Base-by-base conservation (phyloP, 2,113 vertebrate species). In the Anguilla japonica region DNA sequence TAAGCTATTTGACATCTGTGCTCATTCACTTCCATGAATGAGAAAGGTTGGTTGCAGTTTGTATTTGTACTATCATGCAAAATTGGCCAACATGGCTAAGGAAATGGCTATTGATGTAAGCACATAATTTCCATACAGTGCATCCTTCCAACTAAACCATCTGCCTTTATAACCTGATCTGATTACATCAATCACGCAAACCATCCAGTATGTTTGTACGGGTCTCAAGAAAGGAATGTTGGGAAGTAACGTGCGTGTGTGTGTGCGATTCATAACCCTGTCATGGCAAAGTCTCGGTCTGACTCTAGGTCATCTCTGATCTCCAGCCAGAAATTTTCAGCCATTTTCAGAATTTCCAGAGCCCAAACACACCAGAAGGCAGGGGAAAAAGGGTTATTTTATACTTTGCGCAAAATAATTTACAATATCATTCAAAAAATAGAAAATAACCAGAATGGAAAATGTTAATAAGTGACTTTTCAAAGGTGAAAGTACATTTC, bases 401-500 rank as follows among this genome's bases (percentile, higher is more conserved):
- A 41, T 50, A 15, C 79, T 79, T 53, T 41, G n/a, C 2, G 22
- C 81, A 29, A 22, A 83, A 56, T n/a, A 41, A 57, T 41, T 83
- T 34, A 60, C 50, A 50, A 56, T 22, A 80, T 80, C 53, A 57
- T 57, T 81, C 79, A 15, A 86, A 81, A 5, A 79, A 86, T 22
- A 86, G 26, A 22, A 22, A 22, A 71, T 71, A 85, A 63, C 71
- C 29, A 14, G 16, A 40, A 43, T 50, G 60, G 7, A 29, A 75
- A 34, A 13, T 9, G 7, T 75, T 75, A 3, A 75, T 22, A 34
- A 11, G 7, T n/a, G 71, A 75, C 9, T n/a, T 29, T 75, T 75
- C 13, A 29, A n/a, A 75, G 22, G n/a, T 75, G 71, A 75, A 75
- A 75, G 71, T n/a, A 75, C 71, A 29, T 75, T 75, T 75, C 71